A percentile compares a stretch with the other conserved stretches of the same genome.
Evolutionary conservation across 2,888 invertebrate genomes (phyloP).

Genomic region (Stictocephala bisonia): DNA sequence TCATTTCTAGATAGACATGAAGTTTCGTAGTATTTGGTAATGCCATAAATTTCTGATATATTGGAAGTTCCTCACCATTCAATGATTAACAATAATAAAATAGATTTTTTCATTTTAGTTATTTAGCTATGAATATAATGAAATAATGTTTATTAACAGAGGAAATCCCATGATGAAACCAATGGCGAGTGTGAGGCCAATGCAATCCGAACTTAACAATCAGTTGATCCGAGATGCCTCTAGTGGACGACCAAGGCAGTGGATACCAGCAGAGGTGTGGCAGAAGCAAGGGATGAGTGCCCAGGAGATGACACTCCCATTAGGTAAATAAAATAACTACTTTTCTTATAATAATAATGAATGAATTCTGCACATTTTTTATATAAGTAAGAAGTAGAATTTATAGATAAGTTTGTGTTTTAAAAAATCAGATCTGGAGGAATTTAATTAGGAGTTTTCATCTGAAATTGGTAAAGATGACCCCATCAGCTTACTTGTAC

Average conservation of each 20-base stretch:
- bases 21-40: too few relatives aligned
- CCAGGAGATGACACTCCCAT: slow-evolving; percentile 92
- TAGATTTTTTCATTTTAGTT: too few relatives aligned
- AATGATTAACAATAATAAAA: too few relatives aligned
- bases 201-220: slow-evolving; percentile 73
- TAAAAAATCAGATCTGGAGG: too few relatives aligned
- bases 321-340: slow-evolving; percentile 69
- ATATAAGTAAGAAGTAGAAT: neutral
- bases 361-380: too few relatives aligned
- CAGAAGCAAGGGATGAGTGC: slow-evolving; percentile 94
- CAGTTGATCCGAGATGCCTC: slow-evolving; percentile 50
- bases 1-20: too few relatives aligned
- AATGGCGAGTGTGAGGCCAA: slow-evolving; percentile 78
- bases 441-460: neutral
- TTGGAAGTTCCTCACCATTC: too few relatives aligned
- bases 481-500: neutral
- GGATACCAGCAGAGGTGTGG: slow-evolving; percentile 93
- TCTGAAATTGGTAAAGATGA: neutral
- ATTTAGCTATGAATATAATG: too few relatives aligned
- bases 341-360: neutral
- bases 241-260: slow-evolving; percentile 67
- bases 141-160: too few relatives aligned
- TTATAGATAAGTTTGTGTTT: neutral
- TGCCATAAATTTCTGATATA: too few relatives aligned
- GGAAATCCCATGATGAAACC: slow-evolving; percentile 56